Evolutionary conservation across 2,797 vertebrate species (phyloP), one percentile per base, ranked within the genome.

Genomic region (Decapterus maruadsi): DNA sequence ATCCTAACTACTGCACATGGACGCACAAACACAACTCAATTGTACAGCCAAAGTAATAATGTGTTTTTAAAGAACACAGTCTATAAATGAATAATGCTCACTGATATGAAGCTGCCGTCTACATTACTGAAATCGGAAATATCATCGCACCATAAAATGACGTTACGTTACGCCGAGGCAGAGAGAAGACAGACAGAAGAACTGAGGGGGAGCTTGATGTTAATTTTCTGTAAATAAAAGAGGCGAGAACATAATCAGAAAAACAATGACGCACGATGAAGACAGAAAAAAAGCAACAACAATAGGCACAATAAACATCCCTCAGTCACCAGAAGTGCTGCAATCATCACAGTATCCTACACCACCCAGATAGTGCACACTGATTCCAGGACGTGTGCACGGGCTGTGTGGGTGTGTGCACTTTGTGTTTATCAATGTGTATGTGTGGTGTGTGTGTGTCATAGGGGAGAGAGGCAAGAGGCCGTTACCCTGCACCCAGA

Each of bases 401-500:
- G 72, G 58, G 34, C 34, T 26, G 26, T 26, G 26, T 26, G 26
- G 1, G 26, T 26, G 26, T 26, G 26, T 26, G 26, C 3, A 26
- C 26, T 26, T 26, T 77, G 76, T 92, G 83, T 80, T 71, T 81
- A 64, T 75, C 66, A 57, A 85, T 45, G 77, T 72, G 81, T 68
- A 46, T 19, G 45, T 8, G 74, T 26, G 26, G 26, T 62, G 19
- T 77, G 19, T 77, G 75, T 80, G 74, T 86, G 81, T 89, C 84
- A 87, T 78, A 78, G 65, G 84, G 84, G 84, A 87, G 83, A 84
- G 81, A 76, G 90, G 89, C 89, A 79, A 92, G 92, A 93, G 90
- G 92, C 92, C 84, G 89, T 92, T 93, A 93, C 90, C 90, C 87
- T 90, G 93, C 93, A 92, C 93, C 92, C 91, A 93, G 91, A 94